Conservation (phyloP, 2,797 vertebrate species). For the Cyclopterus lumpus region DNA sequence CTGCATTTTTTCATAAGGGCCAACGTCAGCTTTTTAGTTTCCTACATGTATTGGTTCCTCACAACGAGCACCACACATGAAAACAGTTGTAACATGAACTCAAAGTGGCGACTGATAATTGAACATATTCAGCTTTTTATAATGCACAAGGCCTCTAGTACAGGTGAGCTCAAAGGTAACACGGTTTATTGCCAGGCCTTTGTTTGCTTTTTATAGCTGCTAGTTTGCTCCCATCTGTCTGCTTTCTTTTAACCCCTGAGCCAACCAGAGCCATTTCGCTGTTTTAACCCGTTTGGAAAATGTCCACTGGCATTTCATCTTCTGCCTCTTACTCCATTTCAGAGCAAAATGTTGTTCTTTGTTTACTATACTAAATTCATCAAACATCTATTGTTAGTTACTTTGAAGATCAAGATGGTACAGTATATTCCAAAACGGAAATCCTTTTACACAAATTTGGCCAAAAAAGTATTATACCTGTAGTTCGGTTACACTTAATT, state of each 20-base stretch:
- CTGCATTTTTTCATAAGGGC: accelerated
- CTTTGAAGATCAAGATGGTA: neutral
- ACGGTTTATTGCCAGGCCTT: constrained; percentile 34
- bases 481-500: constrained; percentile 11
- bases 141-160: constrained; percentile 29
- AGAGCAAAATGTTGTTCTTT: neutral
- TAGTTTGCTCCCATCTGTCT: neutral
- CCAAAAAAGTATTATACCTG: neutral
- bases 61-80: accelerated
- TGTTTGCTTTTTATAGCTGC: constrained; percentile 22
- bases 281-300: neutral
- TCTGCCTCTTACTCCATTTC: neutral
- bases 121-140: neutral
- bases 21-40: neutral
- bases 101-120: neutral
- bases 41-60: neutral
- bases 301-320: neutral
- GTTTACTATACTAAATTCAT: neutral
- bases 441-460: accelerated
- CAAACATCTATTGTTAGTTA: neutral
- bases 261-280: neutral
- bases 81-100: neutral
- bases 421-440: neutral
- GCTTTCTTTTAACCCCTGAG: constrained; percentile 9
- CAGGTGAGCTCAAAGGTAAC: constrained; percentile 57